phyloP scores from a whole-genome alignment of 2,797 vertebrate species.

The Sebastes nivosus region DNA sequence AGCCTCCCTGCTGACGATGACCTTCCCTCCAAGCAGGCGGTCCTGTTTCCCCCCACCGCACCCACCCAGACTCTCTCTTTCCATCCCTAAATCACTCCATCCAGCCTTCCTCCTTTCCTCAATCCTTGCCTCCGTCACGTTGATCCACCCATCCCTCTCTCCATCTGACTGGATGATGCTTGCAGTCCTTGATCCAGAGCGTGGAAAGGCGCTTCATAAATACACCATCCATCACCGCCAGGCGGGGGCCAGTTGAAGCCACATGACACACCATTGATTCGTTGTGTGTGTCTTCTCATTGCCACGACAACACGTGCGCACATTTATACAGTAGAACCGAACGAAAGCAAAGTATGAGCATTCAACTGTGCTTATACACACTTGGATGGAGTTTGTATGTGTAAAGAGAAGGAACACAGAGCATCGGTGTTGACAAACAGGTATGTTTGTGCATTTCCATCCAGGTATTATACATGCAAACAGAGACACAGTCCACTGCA shows the following conservation, averaged over 20 bases:
- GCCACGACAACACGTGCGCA: neutral
- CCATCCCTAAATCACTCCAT: slow-evolving; percentile 20
- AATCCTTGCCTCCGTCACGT: slow-evolving; percentile 30
- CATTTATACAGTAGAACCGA: neutral
- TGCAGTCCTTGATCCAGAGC: slow-evolving; percentile 59
- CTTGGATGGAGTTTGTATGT: slow-evolving; percentile 3
- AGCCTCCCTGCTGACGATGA: slow-evolving; percentile 57
- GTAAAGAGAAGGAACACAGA: neutral
- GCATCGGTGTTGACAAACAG: neutral
- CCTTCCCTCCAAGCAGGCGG: slow-evolving; percentile 62
- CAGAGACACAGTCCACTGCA: neutral
- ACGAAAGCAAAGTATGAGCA: neutral
- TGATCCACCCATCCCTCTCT: slow-evolving; percentile 32
- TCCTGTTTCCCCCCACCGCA: slow-evolving; percentile 12
- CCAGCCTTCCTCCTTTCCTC: slow-evolving; percentile 7
- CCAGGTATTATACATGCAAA: slow-evolving; percentile 8
- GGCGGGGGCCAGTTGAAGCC: slow-evolving; percentile 38
- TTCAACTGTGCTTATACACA: slow-evolving; percentile 2
- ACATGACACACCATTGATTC: slow-evolving; percentile 36
- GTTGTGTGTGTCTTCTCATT: neutral
- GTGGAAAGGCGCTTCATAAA: slow-evolving; percentile 57
- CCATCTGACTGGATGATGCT: slow-evolving; percentile 48
- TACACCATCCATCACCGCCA: slow-evolving; percentile 64
- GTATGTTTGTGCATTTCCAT: neutral
- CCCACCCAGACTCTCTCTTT: neutral